Conservation (phyloP, 2,113 vertebrate species). For the Tetraodon nigroviridis region DNA sequence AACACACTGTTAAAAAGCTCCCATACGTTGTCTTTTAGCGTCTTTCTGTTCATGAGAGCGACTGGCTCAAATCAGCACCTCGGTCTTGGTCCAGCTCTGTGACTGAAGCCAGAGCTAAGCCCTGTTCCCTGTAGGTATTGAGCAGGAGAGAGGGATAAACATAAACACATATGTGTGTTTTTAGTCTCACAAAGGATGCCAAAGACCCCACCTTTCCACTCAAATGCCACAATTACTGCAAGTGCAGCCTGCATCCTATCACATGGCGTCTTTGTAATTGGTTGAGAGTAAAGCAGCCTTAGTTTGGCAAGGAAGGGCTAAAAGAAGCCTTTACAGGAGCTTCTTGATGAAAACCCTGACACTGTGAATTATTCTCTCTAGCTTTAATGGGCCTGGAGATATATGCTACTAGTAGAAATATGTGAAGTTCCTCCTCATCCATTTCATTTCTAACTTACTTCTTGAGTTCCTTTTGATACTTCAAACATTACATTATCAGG, state of each 20-base stretch:
- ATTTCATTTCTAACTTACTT: constrained; percentile 4
- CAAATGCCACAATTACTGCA: constrained; percentile 68
- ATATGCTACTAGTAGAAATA: constrained; percentile 47
- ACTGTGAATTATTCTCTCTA: constrained; percentile 39
- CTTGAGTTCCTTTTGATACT: constrained; percentile 48
- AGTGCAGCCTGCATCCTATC: constrained; percentile 68
- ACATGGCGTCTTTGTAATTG: constrained; percentile 57
- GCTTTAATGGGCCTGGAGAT: constrained; percentile 52
- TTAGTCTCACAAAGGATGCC: constrained; percentile 35
- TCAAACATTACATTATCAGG: neutral
- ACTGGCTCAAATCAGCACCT: neutral
- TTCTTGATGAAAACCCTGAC: constrained; percentile 41
- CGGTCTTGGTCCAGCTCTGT: constrained; percentile 9
- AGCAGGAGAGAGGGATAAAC: constrained; percentile 22
- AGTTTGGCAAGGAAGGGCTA: constrained; percentile 33
- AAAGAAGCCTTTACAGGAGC: constrained; percentile 31
- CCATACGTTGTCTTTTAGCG: neutral
- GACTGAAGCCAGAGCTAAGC: constrained; percentile 60
- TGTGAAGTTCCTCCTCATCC: constrained; percentile 1
- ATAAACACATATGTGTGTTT: constrained; percentile 20
- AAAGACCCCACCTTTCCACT: constrained; percentile 54
- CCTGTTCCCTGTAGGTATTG: constrained; percentile 35
- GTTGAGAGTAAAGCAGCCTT: constrained; percentile 41
- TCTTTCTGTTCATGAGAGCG: neutral
- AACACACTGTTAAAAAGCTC: neutral